Percentiles rank a stretch among this genome's conserved stretches.
phyloP scores from a whole-genome alignment of 1,140 invertebrate genomes.

The Procambarus virginalis region DNA sequence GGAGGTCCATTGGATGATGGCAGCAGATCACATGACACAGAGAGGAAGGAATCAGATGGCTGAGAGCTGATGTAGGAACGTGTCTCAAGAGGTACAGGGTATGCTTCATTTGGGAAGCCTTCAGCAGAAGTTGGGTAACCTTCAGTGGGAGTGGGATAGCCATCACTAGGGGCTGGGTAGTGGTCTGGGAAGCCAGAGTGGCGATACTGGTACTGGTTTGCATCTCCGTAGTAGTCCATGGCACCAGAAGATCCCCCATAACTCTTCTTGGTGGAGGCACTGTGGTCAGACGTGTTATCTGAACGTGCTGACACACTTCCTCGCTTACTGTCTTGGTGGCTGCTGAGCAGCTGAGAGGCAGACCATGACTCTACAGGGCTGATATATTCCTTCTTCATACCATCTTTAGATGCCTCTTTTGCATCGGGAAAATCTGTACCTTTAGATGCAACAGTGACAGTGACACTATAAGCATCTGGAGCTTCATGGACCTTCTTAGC shows the following conservation, averaged over 20 bases:
- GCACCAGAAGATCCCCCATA: slow-evolving; percentile 66
- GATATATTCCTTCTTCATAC: slow-evolving; percentile 68
- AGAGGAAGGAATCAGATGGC: slow-evolving; percentile 70
- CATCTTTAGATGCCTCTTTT: slow-evolving; percentile 54
- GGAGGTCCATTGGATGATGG: slow-evolving; percentile 65
- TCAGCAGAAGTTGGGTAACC: slow-evolving; percentile 57
- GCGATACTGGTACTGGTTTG: slow-evolving; percentile 56
- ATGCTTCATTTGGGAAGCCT: slow-evolving; percentile 48
- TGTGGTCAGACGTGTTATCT: slow-evolving; percentile 68
- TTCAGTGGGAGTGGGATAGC: slow-evolving; percentile 62
- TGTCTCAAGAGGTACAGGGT: slow-evolving; percentile 54
- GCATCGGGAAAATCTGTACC: slow-evolving; percentile 38
- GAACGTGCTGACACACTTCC: slow-evolving; percentile 65
- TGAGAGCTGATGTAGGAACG: slow-evolving; percentile 68
- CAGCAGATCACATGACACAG: slow-evolving; percentile 65
- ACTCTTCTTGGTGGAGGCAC: slow-evolving; percentile 68
- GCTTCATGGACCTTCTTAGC: slow-evolving; percentile 52
- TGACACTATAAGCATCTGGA: slow-evolving; percentile 46
- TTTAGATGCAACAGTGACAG: slow-evolving; percentile 57
- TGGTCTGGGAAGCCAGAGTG: slow-evolving; percentile 45
- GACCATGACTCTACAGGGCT: slow-evolving; percentile 70
- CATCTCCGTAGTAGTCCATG: slow-evolving; percentile 60
- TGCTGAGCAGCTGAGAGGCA: slow-evolving; percentile 67
- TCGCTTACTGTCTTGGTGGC: slow-evolving; percentile 59
- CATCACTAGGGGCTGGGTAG: slow-evolving; percentile 61